Percentiles rank a stretch among this genome's conserved stretches.
Evolutionary conservation across 2,797 vertebrate species (phyloP).

Genomic region (Sphaeramia orbicularis): DNA sequence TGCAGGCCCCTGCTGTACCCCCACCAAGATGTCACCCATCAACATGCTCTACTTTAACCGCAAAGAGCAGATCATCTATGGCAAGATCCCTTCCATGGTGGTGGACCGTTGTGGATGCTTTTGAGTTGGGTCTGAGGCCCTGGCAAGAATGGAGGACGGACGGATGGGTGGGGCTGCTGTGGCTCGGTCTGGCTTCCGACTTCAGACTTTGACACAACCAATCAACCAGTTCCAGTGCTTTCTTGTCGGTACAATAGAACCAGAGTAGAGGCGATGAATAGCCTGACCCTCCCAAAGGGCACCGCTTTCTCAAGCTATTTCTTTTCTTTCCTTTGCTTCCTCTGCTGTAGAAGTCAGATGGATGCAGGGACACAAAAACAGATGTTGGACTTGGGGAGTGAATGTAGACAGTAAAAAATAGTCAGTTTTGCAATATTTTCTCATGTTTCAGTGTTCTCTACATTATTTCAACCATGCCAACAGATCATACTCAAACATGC

Average conservation of each 20-base stretch:
- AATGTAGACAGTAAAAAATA: constrained; percentile 63
- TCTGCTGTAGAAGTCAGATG: constrained; percentile 47
- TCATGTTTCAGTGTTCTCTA: constrained; percentile 49
- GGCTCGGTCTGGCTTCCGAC: constrained; percentile 36
- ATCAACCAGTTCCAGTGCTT: constrained; percentile 85
- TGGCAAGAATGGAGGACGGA: constrained; percentile 29
- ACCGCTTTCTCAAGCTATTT: constrained; percentile 68
- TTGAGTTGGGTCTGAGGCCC: constrained; percentile 77
- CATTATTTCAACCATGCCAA: constrained; percentile 60
- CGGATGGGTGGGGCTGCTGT: constrained; percentile 4
- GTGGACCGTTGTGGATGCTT: constrained; percentile 98
- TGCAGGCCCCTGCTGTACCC: constrained; percentile 96
- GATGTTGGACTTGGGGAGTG: constrained; percentile 64
- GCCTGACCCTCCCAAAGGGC: constrained; percentile 65
- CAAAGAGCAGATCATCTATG: constrained; percentile 98
- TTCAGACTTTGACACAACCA: constrained; percentile 75
- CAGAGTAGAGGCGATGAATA: constrained; percentile 77
- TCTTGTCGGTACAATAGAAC: constrained; percentile 86
- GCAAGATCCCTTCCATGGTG: constrained; percentile 98
- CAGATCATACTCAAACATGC: constrained; percentile 60
- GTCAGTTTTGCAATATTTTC: constrained; percentile 56
- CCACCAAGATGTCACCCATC: constrained; percentile 98
- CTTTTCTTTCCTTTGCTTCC: constrained; percentile 62
- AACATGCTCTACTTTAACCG: constrained; percentile 99
- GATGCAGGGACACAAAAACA: constrained; percentile 63